These are phyloP conservation scores for Sipha flava DNA, from an alignment of 1,140 invertebrate species.

Conservation along the genomic window DNA sequence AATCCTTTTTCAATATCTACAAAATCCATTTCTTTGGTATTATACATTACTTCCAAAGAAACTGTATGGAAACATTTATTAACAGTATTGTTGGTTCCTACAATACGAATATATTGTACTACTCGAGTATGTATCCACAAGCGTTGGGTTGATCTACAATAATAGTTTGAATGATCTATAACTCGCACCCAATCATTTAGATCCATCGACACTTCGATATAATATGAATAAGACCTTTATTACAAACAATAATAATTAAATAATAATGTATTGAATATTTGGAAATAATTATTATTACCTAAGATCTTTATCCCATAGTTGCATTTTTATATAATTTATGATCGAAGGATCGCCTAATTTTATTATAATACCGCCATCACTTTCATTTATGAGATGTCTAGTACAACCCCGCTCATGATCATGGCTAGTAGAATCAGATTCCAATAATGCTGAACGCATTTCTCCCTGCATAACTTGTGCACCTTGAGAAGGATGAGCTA, in stretches of 20 bases:
- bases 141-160: slow-evolving; percentile 93
- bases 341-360: slow-evolving; percentile 80
- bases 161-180: slow-evolving; percentile 81
- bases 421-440: slow-evolving; percentile 78
- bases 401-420: slow-evolving; percentile 90
- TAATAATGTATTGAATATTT: not conserved
- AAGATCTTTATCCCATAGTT: slow-evolving; percentile 89
- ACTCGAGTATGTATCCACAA: slow-evolving; percentile 86
- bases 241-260: slow-evolving; percentile 32
- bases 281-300: slow-evolving; percentile 48
- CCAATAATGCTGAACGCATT: slow-evolving; percentile 72
- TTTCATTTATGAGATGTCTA: slow-evolving; percentile 80
- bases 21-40: slow-evolving; percentile 62
- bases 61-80: slow-evolving; percentile 94
- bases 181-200: slow-evolving; percentile 89
- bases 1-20: slow-evolving; percentile 53
- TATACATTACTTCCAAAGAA: slow-evolving; percentile 81
- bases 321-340: slow-evolving; percentile 84
- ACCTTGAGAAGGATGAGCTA: slow-evolving; percentile 67
- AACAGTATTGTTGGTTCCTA: slow-evolving; percentile 91
- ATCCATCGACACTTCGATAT: slow-evolving; percentile 92
- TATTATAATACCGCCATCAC: slow-evolving; percentile 64
- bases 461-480: slow-evolving; percentile 79
- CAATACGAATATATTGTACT: slow-evolving; percentile 79
- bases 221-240: slow-evolving; percentile 86